Conservation (phyloP, 2,113 vertebrate genomes). For the Polyodon spathula region DNA sequence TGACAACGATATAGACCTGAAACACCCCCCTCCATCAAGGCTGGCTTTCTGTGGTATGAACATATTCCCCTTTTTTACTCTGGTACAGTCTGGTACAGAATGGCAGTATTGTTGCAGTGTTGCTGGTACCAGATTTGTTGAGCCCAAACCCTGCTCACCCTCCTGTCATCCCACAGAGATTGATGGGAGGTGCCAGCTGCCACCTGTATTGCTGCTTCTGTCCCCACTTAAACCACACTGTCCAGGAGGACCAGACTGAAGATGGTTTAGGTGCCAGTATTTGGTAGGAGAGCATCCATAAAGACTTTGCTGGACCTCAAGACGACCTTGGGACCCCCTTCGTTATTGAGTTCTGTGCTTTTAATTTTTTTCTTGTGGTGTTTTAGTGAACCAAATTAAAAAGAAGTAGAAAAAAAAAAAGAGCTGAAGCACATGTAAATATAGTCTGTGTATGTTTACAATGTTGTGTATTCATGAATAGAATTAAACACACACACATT, state of each 20-base stretch:
- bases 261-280: constrained; percentile 6
- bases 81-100: neutral
- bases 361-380: constrained; percentile 54
- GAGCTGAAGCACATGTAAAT: constrained; percentile 99
- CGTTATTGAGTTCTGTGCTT: constrained; percentile 15
- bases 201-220: constrained; percentile 18
- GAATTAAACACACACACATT: constrained; percentile 49
- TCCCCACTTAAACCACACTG: constrained; percentile 19
- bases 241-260: constrained; percentile 12
- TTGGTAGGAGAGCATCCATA: constrained; percentile 10
- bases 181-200: constrained; percentile 7
- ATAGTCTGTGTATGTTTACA: constrained; percentile 99
- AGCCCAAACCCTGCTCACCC: neutral
- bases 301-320: constrained; percentile 21
- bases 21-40: constrained; percentile 1
- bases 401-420: constrained; percentile 32
- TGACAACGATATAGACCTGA: neutral
- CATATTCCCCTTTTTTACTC: constrained; percentile 8
- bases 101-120: neutral
- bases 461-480: constrained; percentile 98
- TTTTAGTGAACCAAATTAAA: constrained; percentile 67
- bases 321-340: constrained; percentile 32
- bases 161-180: neutral
- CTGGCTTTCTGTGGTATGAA: constrained; percentile 8
- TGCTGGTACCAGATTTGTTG: neutral